Base-by-base conservation (phyloP, 2,888 invertebrate species). In the Pachycephus smyrnensis region DNA sequence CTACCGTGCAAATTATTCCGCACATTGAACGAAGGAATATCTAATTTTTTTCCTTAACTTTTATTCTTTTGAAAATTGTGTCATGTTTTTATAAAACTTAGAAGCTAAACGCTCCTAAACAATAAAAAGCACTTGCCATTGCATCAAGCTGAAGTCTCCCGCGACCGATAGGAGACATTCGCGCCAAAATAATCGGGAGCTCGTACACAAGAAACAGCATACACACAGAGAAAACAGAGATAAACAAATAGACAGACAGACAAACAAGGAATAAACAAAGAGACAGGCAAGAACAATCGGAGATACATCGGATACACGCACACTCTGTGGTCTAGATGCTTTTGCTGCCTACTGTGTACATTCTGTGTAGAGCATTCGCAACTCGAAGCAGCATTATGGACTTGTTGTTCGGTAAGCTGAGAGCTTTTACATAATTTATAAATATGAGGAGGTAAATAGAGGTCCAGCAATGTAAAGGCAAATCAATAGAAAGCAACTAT, bases 261-360 rank as follows among this genome's bases (percentile, higher is more conserved):
- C 35, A 55, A 55, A 55, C 55, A 55, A 55, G 55, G 55, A 55
- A 55, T 55, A 23, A 55, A 9, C 23, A 55, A 55, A 55, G 23
- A 23, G 40, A 23, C 23, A 55, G 15, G 23, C 40, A 55, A 55
- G 55, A 55, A 55, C 55, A 55, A 55, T 55, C 55, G 23, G 23
- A 55, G 23, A 55, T 55, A 55, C 55, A 2, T 23, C 55, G 9
- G 9, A 55, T 55, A 82, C 79, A 81, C 79, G 80, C 83, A 82
- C 83, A 85, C 80, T 85, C 83, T 84, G 81, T 85, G 87, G 87
- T 89, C 83, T 86, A 87, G 86, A 87, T 85, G 85, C 88, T 86
- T 87, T 86, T 86, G 81, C 85, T 88, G 86, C 87, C 86, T 85
- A 85, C 82, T 81, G 84, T 88, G 86, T 87, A 86, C 83, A 86